Evolutionary conservation across 2,888 invertebrate species (phyloP), one percentile per base, ranked within the genome.

Genomic region (Oscheius sp.): DNA sequence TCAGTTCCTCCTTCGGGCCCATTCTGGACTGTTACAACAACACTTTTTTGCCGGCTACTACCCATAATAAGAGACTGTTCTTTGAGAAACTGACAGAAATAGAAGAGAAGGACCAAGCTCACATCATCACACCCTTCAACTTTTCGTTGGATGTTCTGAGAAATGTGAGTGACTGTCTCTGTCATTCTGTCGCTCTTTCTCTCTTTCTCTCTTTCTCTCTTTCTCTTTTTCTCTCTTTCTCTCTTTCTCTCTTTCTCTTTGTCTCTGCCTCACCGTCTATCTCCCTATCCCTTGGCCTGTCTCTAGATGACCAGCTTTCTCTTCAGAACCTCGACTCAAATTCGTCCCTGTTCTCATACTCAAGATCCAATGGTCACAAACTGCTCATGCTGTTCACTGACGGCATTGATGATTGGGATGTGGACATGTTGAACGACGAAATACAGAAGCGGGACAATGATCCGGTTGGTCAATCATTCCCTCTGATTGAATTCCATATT

Each of bases 341-440:
- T 35, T 74, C 78, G 1, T 78, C 81, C 1, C 62, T 81, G 7
- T 83, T 83, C 65, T 71, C 79, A 1, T 77, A 81, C 71, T 76
- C 76, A 29, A 76, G 83, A n/a, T 81, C 91, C 2, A 90, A 90
- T 65, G 92, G 92, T 79, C 91, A 92, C 87, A 90, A 90, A 77
- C 89, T 92, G 63, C 90, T 92, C 55, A 90, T 92, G 89, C 85
- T 92, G 62, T 89, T 92, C 80, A 92, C 92, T 32, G 92, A 92
- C 85, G 92, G 92, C 2, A 91, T 92, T 13, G 91, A 91, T 21
- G 91, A 92, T 76, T 90, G 90, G 86, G 91, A 92, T 0, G 89
- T 90, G 72, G 90, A 90, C 2, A 89, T 91, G 35, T 87, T 92
- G 11, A 86, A 90, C 58, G 87, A 90, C 76, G 89, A 84, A 42